phyloP scores from a whole-genome alignment of 2,113 vertebrate genomes.

The Paracyprichromis sp. region DNA sequence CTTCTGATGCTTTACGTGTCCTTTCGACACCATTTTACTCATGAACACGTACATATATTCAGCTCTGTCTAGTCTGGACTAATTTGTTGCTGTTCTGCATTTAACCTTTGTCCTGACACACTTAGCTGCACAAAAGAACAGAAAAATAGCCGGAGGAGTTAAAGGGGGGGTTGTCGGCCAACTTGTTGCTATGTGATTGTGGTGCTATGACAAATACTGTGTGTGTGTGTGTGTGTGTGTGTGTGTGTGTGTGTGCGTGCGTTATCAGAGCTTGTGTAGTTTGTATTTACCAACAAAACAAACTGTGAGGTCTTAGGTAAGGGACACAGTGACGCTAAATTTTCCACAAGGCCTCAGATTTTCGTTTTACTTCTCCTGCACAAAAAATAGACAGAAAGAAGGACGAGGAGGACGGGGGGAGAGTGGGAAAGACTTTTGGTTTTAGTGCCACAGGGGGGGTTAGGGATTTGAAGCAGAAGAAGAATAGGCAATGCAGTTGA shows the following conservation, averaged over 20 bases:
- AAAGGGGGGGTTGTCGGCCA: neutral
- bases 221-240: neutral
- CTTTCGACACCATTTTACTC: constrained; percentile 1
- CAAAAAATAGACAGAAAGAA: neutral
- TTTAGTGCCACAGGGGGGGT: neutral
- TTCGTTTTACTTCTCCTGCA: neutral
- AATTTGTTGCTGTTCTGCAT: constrained; percentile 46
- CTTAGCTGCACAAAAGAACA: constrained; percentile 40
- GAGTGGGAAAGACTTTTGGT: neutral
- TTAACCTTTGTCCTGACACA: constrained; percentile 53
- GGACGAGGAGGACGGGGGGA: neutral
- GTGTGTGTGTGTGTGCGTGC: neutral
- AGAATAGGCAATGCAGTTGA: constrained; percentile 33
- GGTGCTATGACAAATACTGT: neutral
- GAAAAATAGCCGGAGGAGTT: constrained; percentile 21
- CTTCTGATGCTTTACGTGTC: neutral
- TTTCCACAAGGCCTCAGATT: neutral
- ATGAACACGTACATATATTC: neutral
- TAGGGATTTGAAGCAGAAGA: neutral
- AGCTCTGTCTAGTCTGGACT: constrained; percentile 1
- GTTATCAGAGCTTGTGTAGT: neutral
- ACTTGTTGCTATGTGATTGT: constrained; percentile 28
- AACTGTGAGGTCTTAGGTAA: neutral
- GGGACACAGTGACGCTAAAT: neutral
- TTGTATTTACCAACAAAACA: constrained; percentile 35